Conservation (phyloP, 2,888 invertebrate species). For the Caradrina kadenii region DNA sequence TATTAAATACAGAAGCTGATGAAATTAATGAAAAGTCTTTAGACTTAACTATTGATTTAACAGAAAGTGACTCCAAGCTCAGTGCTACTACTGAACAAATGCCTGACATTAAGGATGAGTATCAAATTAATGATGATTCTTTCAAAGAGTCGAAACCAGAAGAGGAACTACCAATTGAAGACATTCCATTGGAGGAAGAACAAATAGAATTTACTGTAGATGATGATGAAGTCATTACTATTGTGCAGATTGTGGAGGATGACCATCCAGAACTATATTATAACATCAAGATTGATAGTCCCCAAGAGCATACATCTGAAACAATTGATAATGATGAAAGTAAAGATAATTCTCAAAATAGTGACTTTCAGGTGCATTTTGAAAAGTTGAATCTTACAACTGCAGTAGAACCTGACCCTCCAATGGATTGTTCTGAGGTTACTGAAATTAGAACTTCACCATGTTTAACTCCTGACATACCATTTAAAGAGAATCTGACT, state of each 20-base stretch:
- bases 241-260: constrained; percentile 89
- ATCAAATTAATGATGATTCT: constrained; percentile 44
- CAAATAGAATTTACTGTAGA: constrained; percentile 80
- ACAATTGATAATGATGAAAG: constrained; percentile 57
- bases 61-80: constrained; percentile 49
- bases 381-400: constrained; percentile 79
- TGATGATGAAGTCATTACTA: constrained; percentile 88
- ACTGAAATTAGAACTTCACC: constrained; percentile 71
- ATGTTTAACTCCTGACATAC: constrained; percentile 77
- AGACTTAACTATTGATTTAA: constrained; percentile 46
- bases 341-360: constrained; percentile 68
- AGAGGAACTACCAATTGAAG: constrained; percentile 62
- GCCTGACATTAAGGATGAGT: constrained; percentile 45
- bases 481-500: constrained; percentile 73
- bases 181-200: constrained; percentile 76
- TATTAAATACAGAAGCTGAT: constrained; percentile 40
- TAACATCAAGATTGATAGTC: constrained; percentile 82
- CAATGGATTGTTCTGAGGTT: constrained; percentile 77
- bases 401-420: constrained; percentile 68
- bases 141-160: constrained; percentile 54
- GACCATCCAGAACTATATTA: constrained; percentile 85
- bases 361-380: constrained; percentile 84
- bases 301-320: constrained; percentile 68
- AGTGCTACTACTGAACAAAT: constrained; percentile 42
- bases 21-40: constrained; percentile 27